These are phyloP conservation scores for Miniopterus natalensis DNA, from an alignment of 2,113 vertebrate species.

Conservation along the genomic window DNA sequence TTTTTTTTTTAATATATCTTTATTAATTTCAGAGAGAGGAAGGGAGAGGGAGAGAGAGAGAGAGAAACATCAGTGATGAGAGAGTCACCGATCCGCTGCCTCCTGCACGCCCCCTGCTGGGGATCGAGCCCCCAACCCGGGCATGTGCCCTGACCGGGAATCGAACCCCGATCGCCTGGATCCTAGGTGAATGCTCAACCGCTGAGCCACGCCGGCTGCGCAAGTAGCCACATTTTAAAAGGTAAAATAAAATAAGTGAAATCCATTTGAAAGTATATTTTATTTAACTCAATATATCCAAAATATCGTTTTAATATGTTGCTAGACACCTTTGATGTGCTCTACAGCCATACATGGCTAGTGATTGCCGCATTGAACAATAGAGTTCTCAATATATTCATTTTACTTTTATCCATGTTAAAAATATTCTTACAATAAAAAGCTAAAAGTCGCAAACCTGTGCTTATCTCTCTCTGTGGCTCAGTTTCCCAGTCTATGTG, in stretches of 20 bases:
- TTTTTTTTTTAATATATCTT: neutral
- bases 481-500: neutral
- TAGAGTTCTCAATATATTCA: neutral
- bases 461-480: neutral
- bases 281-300: slow-evolving; percentile 8
- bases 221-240: neutral
- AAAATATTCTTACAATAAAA: slow-evolving; percentile 29
- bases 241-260: slow-evolving; percentile 37
- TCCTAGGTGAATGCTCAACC: too few species aligned
- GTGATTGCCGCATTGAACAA: neutral
- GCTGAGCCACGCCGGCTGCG: too few species aligned
- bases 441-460: neutral
- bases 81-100: too few species aligned
- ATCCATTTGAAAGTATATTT: neutral
- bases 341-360: neutral
- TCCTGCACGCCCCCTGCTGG: too few species aligned
- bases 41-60: too few species aligned
- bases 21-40: too few species aligned
- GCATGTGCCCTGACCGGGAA: too few species aligned
- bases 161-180: too few species aligned
- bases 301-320: neutral
- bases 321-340: neutral
- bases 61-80: too few species aligned
- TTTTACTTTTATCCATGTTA: neutral
- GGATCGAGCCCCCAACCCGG: too few species aligned